These are phyloP conservation scores for Trididemnum miniatum DNA, from an alignment of 23 tunicate species.

Conservation along the genomic window DNA sequence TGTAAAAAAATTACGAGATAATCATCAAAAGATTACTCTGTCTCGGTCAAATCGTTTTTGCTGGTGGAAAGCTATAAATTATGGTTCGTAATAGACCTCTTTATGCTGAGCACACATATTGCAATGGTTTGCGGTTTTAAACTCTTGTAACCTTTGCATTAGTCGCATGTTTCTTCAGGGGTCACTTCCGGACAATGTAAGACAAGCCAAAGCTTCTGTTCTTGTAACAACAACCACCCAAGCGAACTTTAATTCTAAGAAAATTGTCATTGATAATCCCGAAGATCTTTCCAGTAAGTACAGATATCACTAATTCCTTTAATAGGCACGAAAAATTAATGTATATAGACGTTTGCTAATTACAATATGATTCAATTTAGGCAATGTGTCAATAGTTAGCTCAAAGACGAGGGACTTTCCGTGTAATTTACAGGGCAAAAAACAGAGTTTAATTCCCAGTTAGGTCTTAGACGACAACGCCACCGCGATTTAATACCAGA, in stretches of 20 bases:
- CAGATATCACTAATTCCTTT: no score
- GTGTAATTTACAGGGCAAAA: no score
- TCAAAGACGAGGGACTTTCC: no score
- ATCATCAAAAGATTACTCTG: not conserved
- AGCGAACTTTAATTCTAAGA: not conserved
- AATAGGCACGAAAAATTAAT: no score
- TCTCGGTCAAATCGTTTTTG: not conserved
- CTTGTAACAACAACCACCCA: not conserved
- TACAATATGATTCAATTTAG: no score
- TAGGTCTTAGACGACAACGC: no score
- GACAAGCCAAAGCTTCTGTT: not conserved
- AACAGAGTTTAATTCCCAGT: no score
- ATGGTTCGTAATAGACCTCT: not conserved
- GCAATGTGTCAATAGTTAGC: no score
- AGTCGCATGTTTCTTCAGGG: constrained; percentile 7
- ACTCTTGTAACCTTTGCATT: not conserved
- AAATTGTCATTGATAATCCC: not conserved
- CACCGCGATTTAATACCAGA: no score
- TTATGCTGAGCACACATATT: not conserved
- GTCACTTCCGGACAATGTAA: constrained; percentile 25
- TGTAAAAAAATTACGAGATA: not conserved
- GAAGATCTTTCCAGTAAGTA: not conserved
- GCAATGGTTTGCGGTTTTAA: not conserved
- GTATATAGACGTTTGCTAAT: no score
- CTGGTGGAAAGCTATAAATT: not conserved